Percentiles rank a stretch among this genome's conserved stretches.
phyloP scores from a whole-genome alignment of 1,140 invertebrate species.

The Hylaeus volcanicus region DNA sequence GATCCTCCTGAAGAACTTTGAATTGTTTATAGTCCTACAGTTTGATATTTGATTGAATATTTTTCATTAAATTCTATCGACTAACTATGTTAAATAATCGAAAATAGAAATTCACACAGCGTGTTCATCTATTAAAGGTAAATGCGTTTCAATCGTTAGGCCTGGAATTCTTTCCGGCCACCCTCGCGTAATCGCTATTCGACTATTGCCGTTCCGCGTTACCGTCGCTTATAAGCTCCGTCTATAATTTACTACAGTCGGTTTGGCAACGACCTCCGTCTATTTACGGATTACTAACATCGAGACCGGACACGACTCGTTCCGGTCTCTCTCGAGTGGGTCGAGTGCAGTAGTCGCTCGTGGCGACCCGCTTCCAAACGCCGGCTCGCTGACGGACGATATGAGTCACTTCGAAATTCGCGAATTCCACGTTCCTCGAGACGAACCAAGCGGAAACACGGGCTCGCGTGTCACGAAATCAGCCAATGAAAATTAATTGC shows the following conservation, averaged over 20 bases:
- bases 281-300: constrained; percentile 60
- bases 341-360: constrained; percentile 52
- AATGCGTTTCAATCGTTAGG: no score
- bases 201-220: constrained; percentile 36
- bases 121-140: no score
- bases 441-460: not conserved
- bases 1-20: no score
- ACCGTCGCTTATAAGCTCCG: not conserved
- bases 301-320: constrained; percentile 61
- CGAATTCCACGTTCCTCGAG: constrained; percentile 8
- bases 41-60: no score
- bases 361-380: constrained; percentile 36
- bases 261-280: constrained; percentile 55
- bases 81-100: no score
- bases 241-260: constrained; percentile 10
- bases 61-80: no score
- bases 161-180: no score
- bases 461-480: not conserved
- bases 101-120: no score
- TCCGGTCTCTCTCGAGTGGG: constrained; percentile 60
- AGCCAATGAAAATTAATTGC: not conserved
- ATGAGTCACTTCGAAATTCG: constrained; percentile 20
- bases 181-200: constrained; percentile 43
- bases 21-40: no score
- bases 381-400: not conserved